phyloP scores from a whole-genome alignment of 1,140 invertebrate species.

The Andrena cerasifolii region DNA sequence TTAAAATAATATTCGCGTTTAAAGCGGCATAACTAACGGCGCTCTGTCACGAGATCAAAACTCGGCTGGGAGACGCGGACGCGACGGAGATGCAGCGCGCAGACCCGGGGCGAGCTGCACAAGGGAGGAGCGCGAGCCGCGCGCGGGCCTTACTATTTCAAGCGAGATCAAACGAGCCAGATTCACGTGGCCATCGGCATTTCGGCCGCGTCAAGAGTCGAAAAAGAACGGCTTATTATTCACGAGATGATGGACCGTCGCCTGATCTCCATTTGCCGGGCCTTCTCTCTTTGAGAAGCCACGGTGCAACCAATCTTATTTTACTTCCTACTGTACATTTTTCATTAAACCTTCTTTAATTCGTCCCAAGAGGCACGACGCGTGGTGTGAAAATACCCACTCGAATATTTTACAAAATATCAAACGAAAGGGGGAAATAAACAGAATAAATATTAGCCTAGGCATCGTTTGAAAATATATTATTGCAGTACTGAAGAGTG shows the following conservation, averaged over 20 bases:
- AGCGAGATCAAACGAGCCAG: conserved; percentile 73
- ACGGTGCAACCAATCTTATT: not conserved
- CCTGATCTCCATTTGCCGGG: conserved; percentile 36
- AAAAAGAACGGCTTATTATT: conserved; percentile 64
- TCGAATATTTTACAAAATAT: no score
- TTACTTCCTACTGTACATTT: not conserved
- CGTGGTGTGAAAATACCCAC: no score
- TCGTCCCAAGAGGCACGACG: conserved; percentile 11
- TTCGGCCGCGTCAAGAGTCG: conserved; percentile 50
- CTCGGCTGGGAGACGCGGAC: not conserved
- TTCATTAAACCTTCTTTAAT: not conserved
- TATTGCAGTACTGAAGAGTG: no score
- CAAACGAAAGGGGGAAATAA: no score
- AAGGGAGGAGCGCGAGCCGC: conserved; percentile 37
- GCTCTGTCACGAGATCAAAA: conserved; percentile 12
- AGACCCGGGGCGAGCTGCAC: not conserved
- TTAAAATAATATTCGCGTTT: not conserved
- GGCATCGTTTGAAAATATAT: no score
- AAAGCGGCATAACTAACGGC: not conserved
- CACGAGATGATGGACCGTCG: conserved; percentile 60
- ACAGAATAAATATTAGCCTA: no score
- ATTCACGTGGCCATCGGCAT: conserved; percentile 64
- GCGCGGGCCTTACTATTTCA: conserved; percentile 69
- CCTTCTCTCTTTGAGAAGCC: conserved; percentile 43
- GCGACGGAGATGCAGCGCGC: not conserved